phyloP scores from a whole-genome alignment of 1,140 invertebrate genomes.

The Gryllus bimaculatus region DNA sequence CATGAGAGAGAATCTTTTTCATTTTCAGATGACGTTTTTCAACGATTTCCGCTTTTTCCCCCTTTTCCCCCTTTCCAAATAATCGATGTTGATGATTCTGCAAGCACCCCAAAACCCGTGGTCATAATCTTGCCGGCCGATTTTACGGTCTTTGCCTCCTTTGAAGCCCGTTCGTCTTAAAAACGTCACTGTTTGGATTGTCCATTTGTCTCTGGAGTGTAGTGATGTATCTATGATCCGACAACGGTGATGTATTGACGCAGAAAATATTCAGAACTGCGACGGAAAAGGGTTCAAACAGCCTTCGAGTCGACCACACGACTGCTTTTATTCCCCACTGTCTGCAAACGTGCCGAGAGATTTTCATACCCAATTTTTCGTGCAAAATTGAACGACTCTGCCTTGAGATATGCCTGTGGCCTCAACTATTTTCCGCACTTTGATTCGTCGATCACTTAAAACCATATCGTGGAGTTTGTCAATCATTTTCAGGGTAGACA shows the following conservation, averaged over 20 bases:
- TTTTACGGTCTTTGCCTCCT: slow-evolving; percentile 28
- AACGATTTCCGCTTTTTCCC: too few relatives aligned
- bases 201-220: slow-evolving; percentile 32
- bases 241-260: slow-evolving; percentile 22
- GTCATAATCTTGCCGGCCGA: slow-evolving; percentile 28
- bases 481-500: too few relatives aligned
- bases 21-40: slow-evolving; percentile 29
- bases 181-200: slow-evolving; percentile 29
- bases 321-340: slow-evolving; percentile 13
- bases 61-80: slow-evolving; percentile 18
- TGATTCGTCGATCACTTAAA: too few relatives aligned
- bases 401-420: not conserved
- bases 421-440: too few relatives aligned
- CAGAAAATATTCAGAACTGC: slow-evolving; percentile 21
- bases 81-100: slow-evolving; percentile 21
- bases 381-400: not conserved
- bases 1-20: slow-evolving; percentile 34
- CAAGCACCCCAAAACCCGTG: slow-evolving; percentile 26
- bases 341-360: not conserved
- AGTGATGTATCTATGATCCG: slow-evolving; percentile 32
- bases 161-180: slow-evolving; percentile 23
- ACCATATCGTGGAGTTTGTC: too few relatives aligned
- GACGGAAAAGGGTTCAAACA: slow-evolving; percentile 15
- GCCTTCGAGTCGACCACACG: slow-evolving; percentile 15
- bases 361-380: not conserved